phyloP scores from a whole-genome alignment of 2,113 vertebrate genomes.

The Dasypus novemcinctus region DNA sequence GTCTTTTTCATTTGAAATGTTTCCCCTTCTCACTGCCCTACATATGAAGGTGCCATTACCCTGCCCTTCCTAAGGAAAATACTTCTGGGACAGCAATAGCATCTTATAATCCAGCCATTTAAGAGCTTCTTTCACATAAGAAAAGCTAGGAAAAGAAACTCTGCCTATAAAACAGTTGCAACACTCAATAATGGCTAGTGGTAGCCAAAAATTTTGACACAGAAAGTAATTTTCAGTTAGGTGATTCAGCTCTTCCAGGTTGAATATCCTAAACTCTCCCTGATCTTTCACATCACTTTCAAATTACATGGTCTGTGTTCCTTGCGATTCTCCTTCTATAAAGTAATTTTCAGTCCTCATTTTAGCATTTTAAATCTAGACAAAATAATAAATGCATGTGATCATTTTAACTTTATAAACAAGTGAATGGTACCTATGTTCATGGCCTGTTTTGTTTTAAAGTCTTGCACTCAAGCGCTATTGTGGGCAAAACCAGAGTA shows the following conservation, averaged over 20 bases:
- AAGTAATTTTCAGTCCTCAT: background rate
- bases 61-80: background rate
- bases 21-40: background rate
- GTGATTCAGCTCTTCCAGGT: background rate
- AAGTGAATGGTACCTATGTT: too few relatives aligned
- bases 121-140: background rate
- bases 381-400: background rate
- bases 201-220: accelerated
- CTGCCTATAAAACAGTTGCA: accelerated
- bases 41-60: too few relatives aligned
- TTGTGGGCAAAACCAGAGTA: background rate
- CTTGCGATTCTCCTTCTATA: background rate
- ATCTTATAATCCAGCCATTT: too few relatives aligned
- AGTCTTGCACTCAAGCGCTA: background rate
- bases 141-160: background rate
- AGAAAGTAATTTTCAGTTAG: background rate
- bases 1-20: background rate
- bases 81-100: background rate
- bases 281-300: background rate
- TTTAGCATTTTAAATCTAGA: background rate
- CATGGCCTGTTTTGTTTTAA: conserved; percentile 1
- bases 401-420: background rate
- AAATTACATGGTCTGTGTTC: background rate
- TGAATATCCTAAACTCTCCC: background rate
- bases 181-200: accelerated